Evolutionary conservation across 2,888 invertebrate genomes (phyloP).

Genomic region (Ochropleura leucogaster): DNA sequence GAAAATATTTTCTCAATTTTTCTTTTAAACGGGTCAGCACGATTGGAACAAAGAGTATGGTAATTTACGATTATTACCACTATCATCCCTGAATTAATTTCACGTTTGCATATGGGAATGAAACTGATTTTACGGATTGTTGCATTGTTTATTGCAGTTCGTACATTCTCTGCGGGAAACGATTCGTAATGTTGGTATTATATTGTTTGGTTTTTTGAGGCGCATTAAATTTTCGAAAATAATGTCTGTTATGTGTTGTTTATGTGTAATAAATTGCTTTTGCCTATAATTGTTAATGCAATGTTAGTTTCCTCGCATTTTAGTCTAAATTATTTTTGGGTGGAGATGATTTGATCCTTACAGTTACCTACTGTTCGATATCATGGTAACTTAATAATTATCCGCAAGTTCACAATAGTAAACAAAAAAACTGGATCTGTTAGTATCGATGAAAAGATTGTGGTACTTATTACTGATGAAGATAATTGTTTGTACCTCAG

Average conservation of each 20-base stretch:
- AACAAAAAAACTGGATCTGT: neutral
- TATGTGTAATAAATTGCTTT: constrained; percentile 15
- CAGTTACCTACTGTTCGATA: too few relatives aligned
- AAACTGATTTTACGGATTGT: constrained; percentile 52
- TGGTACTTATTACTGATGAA: too few relatives aligned
- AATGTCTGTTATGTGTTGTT: constrained; percentile 19
- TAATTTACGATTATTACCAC: constrained; percentile 62
- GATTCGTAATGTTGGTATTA: constrained; percentile 30
- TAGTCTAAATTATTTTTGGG: constrained; percentile 1
- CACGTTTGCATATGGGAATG: constrained; percentile 45
- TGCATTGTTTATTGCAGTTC: constrained; percentile 49
- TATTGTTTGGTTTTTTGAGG: constrained; percentile 39
- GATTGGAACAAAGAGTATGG: constrained; percentile 56
- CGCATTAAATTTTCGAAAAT: constrained; percentile 18
- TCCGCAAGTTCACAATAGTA: neutral
- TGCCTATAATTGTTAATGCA: neutral
- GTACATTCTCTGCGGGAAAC: constrained; percentile 25
- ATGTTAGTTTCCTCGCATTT: neutral
- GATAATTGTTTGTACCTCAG: too few relatives aligned
- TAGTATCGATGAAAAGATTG: neutral
- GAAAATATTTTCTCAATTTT: constrained; percentile 24
- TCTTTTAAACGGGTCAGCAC: constrained; percentile 21
- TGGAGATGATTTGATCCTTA: too few relatives aligned
- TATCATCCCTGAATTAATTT: constrained; percentile 62
- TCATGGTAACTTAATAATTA: neutral